These are phyloP conservation scores for Brachirus orientalis DNA, from an alignment of 2,113 vertebrate species.

Conservation along the genomic window DNA sequence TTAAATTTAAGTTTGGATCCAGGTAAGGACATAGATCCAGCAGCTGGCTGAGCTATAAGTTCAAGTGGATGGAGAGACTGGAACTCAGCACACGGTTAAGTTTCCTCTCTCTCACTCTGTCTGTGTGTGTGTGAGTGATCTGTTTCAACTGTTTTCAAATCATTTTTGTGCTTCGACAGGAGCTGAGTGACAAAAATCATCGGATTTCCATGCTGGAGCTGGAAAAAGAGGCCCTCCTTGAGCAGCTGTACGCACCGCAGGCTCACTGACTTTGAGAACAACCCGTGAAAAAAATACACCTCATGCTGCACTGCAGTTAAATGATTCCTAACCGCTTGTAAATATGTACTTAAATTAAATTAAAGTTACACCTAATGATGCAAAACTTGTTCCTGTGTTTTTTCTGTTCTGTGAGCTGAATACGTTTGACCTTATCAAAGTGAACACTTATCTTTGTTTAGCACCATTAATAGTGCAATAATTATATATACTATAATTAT, in stretches of 20 bases:
- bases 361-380: constrained; percentile 31
- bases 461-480: too few relatives aligned
- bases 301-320: not conserved
- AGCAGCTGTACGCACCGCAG: constrained; percentile 59
- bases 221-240: constrained; percentile 70
- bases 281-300: not conserved
- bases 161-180: constrained; percentile 51
- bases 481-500: not conserved
- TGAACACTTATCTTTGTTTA: too few relatives aligned
- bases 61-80: too few relatives aligned
- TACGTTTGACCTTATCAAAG: too few relatives aligned
- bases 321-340: constrained; percentile 47
- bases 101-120: too few relatives aligned
- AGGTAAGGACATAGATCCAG: too few relatives aligned
- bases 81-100: too few relatives aligned
- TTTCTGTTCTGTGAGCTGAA: not conserved
- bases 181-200: constrained; percentile 70
- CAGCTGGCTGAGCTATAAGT: too few relatives aligned
- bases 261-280: constrained; percentile 12
- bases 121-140: too few relatives aligned
- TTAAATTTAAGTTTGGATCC: too few relatives aligned
- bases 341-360: constrained; percentile 73
- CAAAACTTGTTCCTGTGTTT: constrained; percentile 1
- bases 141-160: not conserved
- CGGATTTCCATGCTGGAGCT: constrained; percentile 74